phyloP scores from a whole-genome alignment of 2,888 invertebrate species.

The Globia sparganii region DNA sequence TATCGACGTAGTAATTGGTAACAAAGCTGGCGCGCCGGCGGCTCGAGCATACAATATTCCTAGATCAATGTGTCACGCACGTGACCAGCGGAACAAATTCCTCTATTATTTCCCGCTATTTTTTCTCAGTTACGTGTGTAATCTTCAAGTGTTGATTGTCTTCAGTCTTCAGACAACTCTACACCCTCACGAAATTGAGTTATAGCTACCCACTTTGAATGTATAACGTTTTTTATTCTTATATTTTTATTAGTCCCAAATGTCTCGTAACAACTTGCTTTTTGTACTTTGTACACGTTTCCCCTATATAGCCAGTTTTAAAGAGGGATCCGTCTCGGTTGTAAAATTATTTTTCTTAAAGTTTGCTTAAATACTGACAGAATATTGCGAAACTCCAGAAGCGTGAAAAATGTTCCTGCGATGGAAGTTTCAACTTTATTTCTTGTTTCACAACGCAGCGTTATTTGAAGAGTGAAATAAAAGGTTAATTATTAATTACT shows the following conservation, averaged over 20 bases:
- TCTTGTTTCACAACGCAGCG: constrained; percentile 28
- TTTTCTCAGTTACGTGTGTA: constrained; percentile 79
- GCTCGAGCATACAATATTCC: constrained; percentile 58
- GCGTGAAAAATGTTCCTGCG: constrained; percentile 41
- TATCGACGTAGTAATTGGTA: constrained; percentile 55
- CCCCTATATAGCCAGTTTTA: constrained; percentile 17
- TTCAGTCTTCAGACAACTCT: constrained; percentile 55
- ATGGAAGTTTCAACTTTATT: constrained; percentile 48
- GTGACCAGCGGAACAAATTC: constrained; percentile 69
- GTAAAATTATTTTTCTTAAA: constrained; percentile 53
- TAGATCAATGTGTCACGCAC: constrained; percentile 66
- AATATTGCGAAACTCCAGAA: constrained; percentile 47
- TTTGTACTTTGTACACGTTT: constrained; percentile 39
- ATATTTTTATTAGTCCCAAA: constrained; percentile 58
- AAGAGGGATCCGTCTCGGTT: constrained; percentile 42
- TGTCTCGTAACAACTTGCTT: constrained; percentile 48
- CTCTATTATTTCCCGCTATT: constrained; percentile 71
- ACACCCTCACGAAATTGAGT: constrained; percentile 47
- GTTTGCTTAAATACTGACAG: constrained; percentile 56
- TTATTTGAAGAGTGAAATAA: constrained; percentile 45
- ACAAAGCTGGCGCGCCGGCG: constrained; percentile 47
- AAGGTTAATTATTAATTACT: constrained; percentile 48
- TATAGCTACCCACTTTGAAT: constrained; percentile 49
- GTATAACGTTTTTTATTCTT: constrained; percentile 53
- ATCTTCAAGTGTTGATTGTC: constrained; percentile 76